Evolutionary conservation across 2,797 vertebrate genomes (phyloP), one percentile per base, ranked within the genome.

Genomic region (Bovichtus variegatus): DNA sequence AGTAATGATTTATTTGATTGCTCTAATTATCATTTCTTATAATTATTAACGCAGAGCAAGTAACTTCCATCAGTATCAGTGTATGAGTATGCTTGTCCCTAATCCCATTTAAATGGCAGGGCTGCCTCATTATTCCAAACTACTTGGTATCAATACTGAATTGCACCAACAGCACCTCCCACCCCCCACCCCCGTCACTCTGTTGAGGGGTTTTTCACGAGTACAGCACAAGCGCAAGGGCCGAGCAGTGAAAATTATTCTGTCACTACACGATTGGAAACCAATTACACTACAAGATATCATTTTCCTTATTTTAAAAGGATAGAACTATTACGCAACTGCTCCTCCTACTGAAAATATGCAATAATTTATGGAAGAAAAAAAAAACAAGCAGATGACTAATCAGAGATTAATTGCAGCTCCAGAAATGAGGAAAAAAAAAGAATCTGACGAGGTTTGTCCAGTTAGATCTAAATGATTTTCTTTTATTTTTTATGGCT

Each of bases 211-310:
- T 78, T 78, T 76, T 69, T 47, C 41, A 59, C 2, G 6, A 57
- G 44, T 34, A 18, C 16, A 34, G 54, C 41, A 11, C 44, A 57
- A 51, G 51, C 51, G 41, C 0, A 15, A 74, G 69, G 36, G 25
- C 23, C 5, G 2, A 53, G 70, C 38, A 51, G 31, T 25, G 36
- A 46, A 50, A 84, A 29, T 25, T 43, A 59, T 38, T 75, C 58
- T 64, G 61, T 70, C 72, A 55, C 69, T 40, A 31, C 44, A 68
- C 69, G 85, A 78, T 84, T 82, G 74, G 31, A 69, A 68, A 60
- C 38, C 44, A 36, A 64, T 76, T 70, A 54, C 47, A 65, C 55
- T 7, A 57, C 5, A 49, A 46, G 9, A 65, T 34, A 36, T 80
- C 3, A 23, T 71, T 58, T 66, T 49, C 27, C 75, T 67, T 67